Conservation (phyloP, 2,113 vertebrate species). For the Oxyruncus cristatus region DNA sequence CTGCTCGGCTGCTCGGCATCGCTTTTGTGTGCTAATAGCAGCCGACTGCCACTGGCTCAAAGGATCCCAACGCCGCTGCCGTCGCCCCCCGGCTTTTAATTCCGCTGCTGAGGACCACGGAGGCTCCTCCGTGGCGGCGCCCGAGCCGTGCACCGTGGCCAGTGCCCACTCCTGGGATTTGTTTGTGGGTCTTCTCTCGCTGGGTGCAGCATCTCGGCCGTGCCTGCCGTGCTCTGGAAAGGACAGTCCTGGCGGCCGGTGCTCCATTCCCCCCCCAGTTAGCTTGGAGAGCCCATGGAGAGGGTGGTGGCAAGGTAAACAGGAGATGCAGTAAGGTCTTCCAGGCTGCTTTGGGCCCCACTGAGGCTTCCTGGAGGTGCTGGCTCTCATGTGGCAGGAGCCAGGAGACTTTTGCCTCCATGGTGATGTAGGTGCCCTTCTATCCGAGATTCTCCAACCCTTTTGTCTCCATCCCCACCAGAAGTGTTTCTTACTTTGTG, state of each 20-base stretch:
- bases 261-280: fast-evolving
- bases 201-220: neutral
- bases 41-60: neutral
- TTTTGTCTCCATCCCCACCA: neutral
- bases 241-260: fast-evolving
- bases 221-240: neutral
- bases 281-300: fast-evolving
- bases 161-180: neutral
- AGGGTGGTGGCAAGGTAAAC: neutral
- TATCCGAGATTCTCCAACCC: neutral
- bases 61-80: neutral
- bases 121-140: neutral
- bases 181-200: fast-evolving
- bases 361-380: neutral
- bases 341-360: neutral
- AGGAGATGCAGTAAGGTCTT: neutral
- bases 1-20: neutral
- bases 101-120: neutral
- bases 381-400: neutral
- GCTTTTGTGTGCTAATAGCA: constrained; percentile 44
- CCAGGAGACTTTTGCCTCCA: neutral
- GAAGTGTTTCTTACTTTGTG: neutral
- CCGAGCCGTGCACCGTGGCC: fast-evolving
- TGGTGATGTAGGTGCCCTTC: neutral
- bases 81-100: neutral